phyloP scores from a whole-genome alignment of 1,140 invertebrate species.

The Theocolax elegans region DNA sequence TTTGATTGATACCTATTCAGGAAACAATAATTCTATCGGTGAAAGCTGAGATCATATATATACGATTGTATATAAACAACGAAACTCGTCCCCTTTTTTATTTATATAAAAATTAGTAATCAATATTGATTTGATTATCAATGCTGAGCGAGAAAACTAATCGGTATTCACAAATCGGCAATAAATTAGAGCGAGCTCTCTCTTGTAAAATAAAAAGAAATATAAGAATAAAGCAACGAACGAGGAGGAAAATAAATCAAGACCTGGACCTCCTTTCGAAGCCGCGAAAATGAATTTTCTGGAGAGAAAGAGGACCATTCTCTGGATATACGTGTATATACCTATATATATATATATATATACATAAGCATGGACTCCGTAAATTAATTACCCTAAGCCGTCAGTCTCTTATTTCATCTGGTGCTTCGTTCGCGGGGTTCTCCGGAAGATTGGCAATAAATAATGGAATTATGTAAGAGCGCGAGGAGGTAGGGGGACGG shows the following conservation, averaged over 20 bases:
- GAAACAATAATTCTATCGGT: too few species aligned
- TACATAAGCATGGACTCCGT: slow-evolving; percentile 39
- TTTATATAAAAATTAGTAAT: too few species aligned
- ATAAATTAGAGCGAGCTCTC: slow-evolving; percentile 9
- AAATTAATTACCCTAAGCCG: slow-evolving; percentile 56
- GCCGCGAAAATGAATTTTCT: slow-evolving; percentile 29
- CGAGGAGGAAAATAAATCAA: slow-evolving; percentile 30
- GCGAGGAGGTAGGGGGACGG: neutral
- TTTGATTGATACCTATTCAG: too few species aligned
- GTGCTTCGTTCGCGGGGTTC: neutral
- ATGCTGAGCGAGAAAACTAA: too few species aligned
- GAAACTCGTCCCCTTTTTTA: too few species aligned
- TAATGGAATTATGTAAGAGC: slow-evolving; percentile 56
- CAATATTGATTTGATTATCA: too few species aligned
- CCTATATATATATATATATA: too few species aligned
- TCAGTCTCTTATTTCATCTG: slow-evolving; percentile 36
- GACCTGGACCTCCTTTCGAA: neutral
- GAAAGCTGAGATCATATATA: too few species aligned
- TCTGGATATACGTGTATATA: too few species aligned
- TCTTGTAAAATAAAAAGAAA: neutral
- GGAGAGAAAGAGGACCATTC: too few species aligned
- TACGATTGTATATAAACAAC: too few species aligned
- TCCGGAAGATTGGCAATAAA: slow-evolving; percentile 53
- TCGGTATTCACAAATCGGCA: slow-evolving; percentile 25
- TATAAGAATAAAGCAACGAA: slow-evolving; percentile 1